phyloP scores from a whole-genome alignment of 2,113 vertebrate species.

The Trichechus manatus region DNA sequence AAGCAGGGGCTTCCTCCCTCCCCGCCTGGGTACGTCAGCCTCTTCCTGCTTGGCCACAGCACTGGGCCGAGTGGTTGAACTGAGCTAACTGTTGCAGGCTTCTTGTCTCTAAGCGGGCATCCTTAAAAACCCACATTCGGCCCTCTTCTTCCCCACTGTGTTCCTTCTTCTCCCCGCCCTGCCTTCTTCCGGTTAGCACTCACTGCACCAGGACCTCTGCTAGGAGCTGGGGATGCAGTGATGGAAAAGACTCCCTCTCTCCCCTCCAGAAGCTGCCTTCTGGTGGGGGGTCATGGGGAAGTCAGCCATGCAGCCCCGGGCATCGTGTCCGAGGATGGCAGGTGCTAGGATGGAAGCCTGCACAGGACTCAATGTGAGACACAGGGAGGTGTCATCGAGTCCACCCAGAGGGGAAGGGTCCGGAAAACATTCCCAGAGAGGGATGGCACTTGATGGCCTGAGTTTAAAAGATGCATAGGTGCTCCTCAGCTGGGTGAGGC shows the following conservation, averaged over 20 bases:
- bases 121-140: background rate
- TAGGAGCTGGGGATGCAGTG: too few species aligned
- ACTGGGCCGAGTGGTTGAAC: too few species aligned
- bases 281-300: background rate
- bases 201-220: background rate
- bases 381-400: background rate
- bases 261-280: background rate
- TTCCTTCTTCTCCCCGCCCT: too few species aligned
- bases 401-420: background rate
- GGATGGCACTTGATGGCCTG: rapidly evolving
- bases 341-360: background rate
- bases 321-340: rapidly evolving
- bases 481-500: background rate
- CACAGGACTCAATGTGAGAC: background rate
- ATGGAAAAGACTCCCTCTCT: background rate
- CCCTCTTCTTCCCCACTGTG: background rate
- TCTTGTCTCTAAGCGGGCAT: background rate
- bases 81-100: background rate
- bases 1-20: background rate
- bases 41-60: too few species aligned
- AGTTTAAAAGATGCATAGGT: background rate
- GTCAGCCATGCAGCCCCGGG: background rate
- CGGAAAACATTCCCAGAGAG: background rate
- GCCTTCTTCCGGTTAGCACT: background rate
- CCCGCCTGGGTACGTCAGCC: too few species aligned